phyloP scores from a whole-genome alignment of 2,113 vertebrate genomes.

The Pampusana beccarii region DNA sequence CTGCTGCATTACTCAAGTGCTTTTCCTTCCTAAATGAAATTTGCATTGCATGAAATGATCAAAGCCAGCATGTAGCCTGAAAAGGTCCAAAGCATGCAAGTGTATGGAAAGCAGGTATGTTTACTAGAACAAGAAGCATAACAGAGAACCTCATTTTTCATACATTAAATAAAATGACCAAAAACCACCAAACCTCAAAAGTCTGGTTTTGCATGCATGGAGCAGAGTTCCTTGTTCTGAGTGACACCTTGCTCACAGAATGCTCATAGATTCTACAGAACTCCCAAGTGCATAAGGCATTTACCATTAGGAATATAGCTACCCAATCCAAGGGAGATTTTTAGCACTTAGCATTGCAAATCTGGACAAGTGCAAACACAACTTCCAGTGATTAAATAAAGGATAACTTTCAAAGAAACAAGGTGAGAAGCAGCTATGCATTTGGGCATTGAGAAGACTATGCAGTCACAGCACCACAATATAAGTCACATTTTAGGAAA shows the following conservation, averaged over 20 bases:
- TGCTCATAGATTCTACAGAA: fast-evolving
- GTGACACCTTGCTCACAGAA: neutral
- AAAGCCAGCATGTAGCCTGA: neutral
- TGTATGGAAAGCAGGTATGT: neutral
- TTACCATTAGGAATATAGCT: fast-evolving
- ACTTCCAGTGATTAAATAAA: neutral
- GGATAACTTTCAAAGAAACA: neutral
- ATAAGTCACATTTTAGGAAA: neutral
- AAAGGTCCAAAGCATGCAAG: neutral
- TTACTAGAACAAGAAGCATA: neutral
- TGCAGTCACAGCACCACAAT: neutral
- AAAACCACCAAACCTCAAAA: neutral
- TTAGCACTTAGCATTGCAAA: neutral
- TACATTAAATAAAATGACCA: neutral
- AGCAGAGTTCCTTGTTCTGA: neutral
- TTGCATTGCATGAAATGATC: neutral
- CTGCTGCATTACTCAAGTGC: neutral
- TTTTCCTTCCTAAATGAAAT: neutral
- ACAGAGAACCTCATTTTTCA: neutral
- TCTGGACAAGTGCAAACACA: neutral
- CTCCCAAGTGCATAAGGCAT: neutral
- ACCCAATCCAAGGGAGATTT: neutral
- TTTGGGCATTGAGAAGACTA: neutral
- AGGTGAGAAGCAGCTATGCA: neutral
- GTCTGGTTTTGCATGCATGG: neutral